A percentile compares a stretch with the other conserved stretches of the same genome.
Evolutionary conservation across 2,797 vertebrate genomes (phyloP).

Genomic region (Huso huso): DNA sequence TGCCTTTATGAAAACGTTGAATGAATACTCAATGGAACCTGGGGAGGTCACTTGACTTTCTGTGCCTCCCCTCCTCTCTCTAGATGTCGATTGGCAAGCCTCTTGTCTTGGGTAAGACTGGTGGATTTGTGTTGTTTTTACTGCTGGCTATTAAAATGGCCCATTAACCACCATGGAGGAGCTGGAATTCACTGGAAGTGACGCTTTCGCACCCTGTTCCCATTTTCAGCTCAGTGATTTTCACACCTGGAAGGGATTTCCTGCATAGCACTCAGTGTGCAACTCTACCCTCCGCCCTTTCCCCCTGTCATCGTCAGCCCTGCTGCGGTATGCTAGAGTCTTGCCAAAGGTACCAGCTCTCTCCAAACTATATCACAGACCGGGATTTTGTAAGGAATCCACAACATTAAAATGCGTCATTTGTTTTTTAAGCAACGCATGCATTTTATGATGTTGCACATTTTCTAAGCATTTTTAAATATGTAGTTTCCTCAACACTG

Average conservation of each 20-base stretch:
- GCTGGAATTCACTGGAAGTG: background rate
- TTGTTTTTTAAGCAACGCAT: too few species aligned
- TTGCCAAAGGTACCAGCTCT: background rate
- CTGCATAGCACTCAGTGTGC: background rate
- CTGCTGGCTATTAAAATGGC: background rate
- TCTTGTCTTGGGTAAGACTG: too few species aligned
- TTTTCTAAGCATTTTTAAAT: too few species aligned
- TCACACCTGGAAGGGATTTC: slow-evolving; percentile 7
- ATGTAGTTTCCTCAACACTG: too few species aligned
- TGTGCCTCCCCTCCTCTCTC: too few species aligned
- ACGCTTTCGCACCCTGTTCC: slow-evolving; percentile 1
- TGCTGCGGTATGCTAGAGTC: slow-evolving; percentile 9
- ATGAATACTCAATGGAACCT: too few species aligned
- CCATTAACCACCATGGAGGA: background rate
- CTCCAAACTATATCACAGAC: too few species aligned
- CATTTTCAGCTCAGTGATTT: background rate
- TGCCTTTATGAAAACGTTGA: too few species aligned
- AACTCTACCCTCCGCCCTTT: slow-evolving; percentile 19
- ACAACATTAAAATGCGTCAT: background rate
- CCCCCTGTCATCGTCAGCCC: slow-evolving; percentile 39
- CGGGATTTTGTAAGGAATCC: background rate
- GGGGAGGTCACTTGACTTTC: too few species aligned
- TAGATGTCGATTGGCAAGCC: too few species aligned
- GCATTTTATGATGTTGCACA: too few species aligned
- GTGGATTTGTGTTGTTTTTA: too few species aligned